phyloP scores from a whole-genome alignment of 2,797 vertebrate species.

The Spinibarbus caldwelli region DNA sequence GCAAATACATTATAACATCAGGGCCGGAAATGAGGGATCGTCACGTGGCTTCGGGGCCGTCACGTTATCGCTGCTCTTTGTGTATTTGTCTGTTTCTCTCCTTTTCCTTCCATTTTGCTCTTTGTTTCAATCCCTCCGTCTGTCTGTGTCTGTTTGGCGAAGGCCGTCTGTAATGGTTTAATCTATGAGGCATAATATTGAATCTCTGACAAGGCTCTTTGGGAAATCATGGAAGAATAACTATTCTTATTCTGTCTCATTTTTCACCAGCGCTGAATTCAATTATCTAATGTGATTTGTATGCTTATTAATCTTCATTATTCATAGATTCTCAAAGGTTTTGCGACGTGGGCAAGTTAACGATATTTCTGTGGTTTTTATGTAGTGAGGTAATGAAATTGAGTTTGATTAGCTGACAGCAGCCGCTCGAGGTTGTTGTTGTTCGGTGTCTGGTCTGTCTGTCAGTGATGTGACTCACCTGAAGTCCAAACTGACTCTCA shows the following conservation, averaged over 20 bases:
- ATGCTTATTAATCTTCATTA: conserved; percentile 73
- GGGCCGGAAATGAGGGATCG: conserved; percentile 61
- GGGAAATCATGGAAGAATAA: conserved; percentile 69
- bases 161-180: conserved; percentile 66
- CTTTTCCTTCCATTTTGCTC: background rate
- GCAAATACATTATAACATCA: conserved; percentile 67
- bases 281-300: conserved; percentile 75
- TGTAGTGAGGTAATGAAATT: conserved; percentile 46
- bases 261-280: conserved; percentile 71
- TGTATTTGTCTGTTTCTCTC: conserved; percentile 21
- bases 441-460: background rate
- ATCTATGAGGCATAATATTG: conserved; percentile 72
- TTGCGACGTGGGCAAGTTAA: conserved; percentile 54
- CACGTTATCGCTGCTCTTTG: conserved; percentile 46
- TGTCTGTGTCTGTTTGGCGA: conserved; percentile 34
- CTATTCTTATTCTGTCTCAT: conserved; percentile 68
- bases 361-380: conserved; percentile 53
- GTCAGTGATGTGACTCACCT: conserved; percentile 48
- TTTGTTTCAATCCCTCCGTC: background rate
- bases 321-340: conserved; percentile 65
- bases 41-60: conserved; percentile 50
- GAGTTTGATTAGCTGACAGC: conserved; percentile 46
- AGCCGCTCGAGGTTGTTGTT: conserved; percentile 29
- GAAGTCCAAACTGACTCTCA: conserved; percentile 37
- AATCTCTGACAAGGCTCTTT: conserved; percentile 70